Conservation (phyloP, 2,113 vertebrate species). For the Parus major region DNA sequence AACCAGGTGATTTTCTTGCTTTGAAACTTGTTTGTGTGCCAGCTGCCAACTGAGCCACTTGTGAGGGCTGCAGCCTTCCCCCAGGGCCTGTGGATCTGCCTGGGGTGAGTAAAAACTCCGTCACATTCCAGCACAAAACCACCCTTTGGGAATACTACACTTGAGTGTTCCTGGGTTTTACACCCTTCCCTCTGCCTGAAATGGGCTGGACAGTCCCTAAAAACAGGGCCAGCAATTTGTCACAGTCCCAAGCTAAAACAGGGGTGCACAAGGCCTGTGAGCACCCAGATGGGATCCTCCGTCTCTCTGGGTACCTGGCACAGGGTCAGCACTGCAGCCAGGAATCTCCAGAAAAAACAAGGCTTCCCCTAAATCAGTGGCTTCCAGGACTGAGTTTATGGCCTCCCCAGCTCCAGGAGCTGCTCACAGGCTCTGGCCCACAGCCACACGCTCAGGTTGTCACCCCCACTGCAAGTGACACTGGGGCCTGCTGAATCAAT, state of each 20-base stretch:
- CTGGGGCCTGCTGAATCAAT: background rate
- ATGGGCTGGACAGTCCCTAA: background rate
- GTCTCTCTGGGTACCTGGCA: accelerated
- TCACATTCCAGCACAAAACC: accelerated
- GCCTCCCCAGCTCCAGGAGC: background rate
- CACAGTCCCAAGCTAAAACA: background rate
- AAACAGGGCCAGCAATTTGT: background rate
- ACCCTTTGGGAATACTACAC: background rate
- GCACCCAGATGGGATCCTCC: background rate
- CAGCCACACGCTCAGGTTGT: background rate
- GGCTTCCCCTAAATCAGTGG: background rate
- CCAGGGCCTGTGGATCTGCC: background rate
- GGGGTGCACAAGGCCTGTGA: background rate
- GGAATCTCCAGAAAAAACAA: background rate
- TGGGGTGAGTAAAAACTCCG: background rate
- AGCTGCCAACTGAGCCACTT: background rate
- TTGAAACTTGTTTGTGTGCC: background rate
- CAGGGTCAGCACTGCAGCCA: background rate
- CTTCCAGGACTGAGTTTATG: background rate
- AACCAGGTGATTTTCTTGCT: background rate
- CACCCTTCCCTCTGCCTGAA: background rate
- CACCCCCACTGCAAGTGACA: background rate
- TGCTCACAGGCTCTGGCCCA: background rate
- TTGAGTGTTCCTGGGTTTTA: background rate
- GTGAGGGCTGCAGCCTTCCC: background rate